Evolutionary conservation across 2,113 vertebrate species (phyloP), one percentile per base, ranked within the genome.

Genomic region (Genyomyrus donnyi): DNA sequence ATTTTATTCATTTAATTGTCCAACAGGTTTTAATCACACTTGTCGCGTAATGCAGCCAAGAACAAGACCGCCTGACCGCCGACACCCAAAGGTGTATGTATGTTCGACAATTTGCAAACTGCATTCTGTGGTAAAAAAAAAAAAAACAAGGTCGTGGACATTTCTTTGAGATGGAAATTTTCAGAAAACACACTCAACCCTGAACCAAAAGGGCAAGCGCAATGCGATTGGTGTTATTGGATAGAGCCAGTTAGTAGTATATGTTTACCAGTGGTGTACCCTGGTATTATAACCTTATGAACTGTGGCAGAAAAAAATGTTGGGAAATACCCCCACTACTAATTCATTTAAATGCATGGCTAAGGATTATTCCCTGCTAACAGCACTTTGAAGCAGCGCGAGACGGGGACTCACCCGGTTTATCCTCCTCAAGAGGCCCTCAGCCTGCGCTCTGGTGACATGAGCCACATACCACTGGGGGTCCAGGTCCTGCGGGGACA

Each of bases 381-480:
- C 31, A 9, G 77, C 15, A 1, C 58, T 21, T 58, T 3, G 3
- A 9, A 85, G 45, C 13, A 77, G 11, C 58, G 5, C 5, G 5
- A 24, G 46, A 27, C 11, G 80, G 80, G 62, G 74, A 53, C 45
- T 93, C 95, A 99, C 98, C 97, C 96, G 96, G 93, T 95, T 94
- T 89, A 98, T 97, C 89, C 0, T 95, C 83, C 95, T 95, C 45
- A 99, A 96, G 90, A 96, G 95, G 24, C 92, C 94, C 93, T 99
- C 98, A 62, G 98, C 98, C 91, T 97, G 96, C 77, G 94, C 92
- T 39, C 98, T 94, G 90, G 94, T 97, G 66, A 98, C 93, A 0
- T 94, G 96, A 8, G 97, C 97, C 62, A 96, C 92, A 0, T 99
- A 99, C 98, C 98, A 99, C 24, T 93, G 88, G 2, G 94, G 91